A percentile compares a stretch with the other conserved stretches of the same genome.
phyloP scores from a whole-genome alignment of 2,113 vertebrate species.

The Cavia aperea region DNA sequence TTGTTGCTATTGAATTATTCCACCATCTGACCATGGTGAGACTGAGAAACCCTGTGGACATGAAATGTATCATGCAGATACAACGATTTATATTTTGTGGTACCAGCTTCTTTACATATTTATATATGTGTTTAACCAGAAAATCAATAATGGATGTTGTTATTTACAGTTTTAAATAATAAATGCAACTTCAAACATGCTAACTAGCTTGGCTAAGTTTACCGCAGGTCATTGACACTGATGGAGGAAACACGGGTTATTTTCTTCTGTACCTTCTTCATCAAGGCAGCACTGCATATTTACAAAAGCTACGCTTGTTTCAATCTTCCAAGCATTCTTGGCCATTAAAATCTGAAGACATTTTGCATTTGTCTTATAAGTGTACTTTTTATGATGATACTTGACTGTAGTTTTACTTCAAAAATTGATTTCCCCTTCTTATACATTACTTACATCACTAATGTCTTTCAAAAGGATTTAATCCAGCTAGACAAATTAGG shows the following conservation, averaged over 20 bases:
- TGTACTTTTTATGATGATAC: background rate
- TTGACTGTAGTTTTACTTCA: background rate
- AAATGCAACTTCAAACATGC: background rate
- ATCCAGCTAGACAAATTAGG: background rate
- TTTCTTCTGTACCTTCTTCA: background rate
- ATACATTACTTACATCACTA: background rate
- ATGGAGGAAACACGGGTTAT: background rate
- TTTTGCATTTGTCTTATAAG: constrained; percentile 20
- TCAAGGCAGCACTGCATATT: background rate
- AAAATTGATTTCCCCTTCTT: background rate
- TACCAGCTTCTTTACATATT: background rate
- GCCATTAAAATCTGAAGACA: background rate
- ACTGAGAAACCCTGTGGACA: background rate
- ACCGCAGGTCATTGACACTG: background rate
- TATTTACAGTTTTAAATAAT: background rate
- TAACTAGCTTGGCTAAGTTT: background rate
- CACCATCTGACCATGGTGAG: background rate
- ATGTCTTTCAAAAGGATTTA: background rate
- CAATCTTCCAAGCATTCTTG: background rate
- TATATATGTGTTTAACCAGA: background rate
- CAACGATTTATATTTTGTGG: background rate
- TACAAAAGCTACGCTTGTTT: background rate
- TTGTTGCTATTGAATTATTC: background rate
- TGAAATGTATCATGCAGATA: background rate
- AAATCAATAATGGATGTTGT: background rate